Evolutionary conservation across 2,888 invertebrate genomes (phyloP).

Genomic region (Lasioglossum pauxillum): DNA sequence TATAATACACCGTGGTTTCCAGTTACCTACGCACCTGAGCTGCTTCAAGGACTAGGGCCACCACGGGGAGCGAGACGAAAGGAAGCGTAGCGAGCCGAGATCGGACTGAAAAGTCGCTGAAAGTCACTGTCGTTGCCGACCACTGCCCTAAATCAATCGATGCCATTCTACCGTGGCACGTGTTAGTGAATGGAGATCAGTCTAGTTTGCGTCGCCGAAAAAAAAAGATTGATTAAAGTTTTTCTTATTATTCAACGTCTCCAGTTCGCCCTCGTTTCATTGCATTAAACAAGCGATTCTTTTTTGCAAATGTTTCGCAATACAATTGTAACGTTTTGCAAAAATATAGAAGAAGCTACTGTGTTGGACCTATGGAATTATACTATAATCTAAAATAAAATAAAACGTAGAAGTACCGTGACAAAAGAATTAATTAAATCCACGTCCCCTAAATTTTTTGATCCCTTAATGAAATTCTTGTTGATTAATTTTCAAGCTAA

Average conservation of each 20-base stretch:
- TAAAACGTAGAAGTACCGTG: background rate
- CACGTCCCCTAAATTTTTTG: background rate
- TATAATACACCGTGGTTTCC: no score
- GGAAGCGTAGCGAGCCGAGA: no score
- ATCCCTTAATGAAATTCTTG: background rate
- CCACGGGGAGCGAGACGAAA: no score
- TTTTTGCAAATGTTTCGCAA: background rate
- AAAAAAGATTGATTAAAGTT: background rate
- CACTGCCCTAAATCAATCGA: slow-evolving; percentile 28
- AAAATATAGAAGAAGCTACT: background rate
- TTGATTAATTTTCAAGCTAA: background rate
- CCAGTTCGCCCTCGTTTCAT: background rate
- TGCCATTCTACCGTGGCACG: slow-evolving; percentile 19
- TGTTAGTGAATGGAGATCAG: slow-evolving; percentile 2
- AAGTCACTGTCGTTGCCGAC: no score
- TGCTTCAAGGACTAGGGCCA: no score
- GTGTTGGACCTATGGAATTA: background rate
- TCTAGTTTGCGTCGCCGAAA: background rate
- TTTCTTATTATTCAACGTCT: background rate
- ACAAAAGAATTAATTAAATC: background rate
- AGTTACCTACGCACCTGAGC: no score
- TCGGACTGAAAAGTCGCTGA: no score
- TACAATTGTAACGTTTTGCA: background rate
- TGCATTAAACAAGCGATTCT: background rate
- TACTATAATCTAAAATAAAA: background rate